Evolutionary conservation across 1,140 invertebrate genomes (phyloP).

Genomic region (Acyrthosiphon pisum): DNA sequence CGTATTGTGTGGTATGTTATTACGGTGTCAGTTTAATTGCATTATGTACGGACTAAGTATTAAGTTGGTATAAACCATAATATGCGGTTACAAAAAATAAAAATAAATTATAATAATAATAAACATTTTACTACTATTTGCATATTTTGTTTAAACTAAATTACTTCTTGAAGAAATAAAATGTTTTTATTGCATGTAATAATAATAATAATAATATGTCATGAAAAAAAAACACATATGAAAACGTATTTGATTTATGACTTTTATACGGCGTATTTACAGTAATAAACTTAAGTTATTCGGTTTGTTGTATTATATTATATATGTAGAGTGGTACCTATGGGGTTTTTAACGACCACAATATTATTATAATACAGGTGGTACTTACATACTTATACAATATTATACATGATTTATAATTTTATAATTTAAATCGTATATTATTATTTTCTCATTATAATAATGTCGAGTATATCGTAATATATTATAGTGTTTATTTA

Average conservation of each 20-base stretch:
- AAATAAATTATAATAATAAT: slow-evolving; percentile 11
- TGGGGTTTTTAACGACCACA: background rate
- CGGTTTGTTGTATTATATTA: background rate
- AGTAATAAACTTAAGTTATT: slow-evolving; percentile 18
- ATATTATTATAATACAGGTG: background rate
- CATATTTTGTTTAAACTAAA: slow-evolving; percentile 7
- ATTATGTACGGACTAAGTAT: background rate
- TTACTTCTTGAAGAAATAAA: slow-evolving; percentile 18
- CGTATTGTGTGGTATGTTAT: background rate
- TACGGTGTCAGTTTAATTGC: slow-evolving; percentile 3
- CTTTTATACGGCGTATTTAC: background rate
- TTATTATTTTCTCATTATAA: slow-evolving; percentile 20
- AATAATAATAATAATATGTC: slow-evolving; percentile 2
- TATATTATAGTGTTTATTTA: background rate
- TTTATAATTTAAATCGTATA: slow-evolving; percentile 14
- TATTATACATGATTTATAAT: background rate
- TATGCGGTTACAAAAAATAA: background rate
- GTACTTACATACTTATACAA: background rate
- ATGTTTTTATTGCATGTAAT: slow-evolving; percentile 10
- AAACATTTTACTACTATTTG: slow-evolving; percentile 2
- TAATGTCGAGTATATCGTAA: background rate
- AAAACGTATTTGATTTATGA: slow-evolving; percentile 8
- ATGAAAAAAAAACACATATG: slow-evolving; percentile 1
- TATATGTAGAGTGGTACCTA: background rate
- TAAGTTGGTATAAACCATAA: background rate